Percentiles rank a stretch among this genome's conserved stretches.
phyloP scores from a whole-genome alignment of 2,113 vertebrate genomes.

The Dissostichus mawsoni region DNA sequence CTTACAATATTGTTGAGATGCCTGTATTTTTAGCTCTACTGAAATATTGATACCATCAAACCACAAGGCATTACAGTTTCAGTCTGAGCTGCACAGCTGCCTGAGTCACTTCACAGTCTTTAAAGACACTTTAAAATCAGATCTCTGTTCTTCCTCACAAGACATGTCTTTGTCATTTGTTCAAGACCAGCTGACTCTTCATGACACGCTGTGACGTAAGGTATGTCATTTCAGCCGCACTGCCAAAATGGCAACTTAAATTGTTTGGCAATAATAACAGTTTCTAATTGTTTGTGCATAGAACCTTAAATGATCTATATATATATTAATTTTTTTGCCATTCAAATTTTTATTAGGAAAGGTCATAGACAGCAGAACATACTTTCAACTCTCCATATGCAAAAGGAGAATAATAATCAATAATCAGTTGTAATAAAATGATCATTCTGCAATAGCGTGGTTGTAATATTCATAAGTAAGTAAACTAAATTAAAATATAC shows the following conservation, averaged over 20 bases:
- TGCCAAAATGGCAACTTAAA: not conserved
- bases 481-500: no score
- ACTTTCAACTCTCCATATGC: no score
- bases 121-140: slow-evolving; percentile 18
- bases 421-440: no score
- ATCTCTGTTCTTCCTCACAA: not conserved
- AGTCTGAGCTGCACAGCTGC: slow-evolving; percentile 16
- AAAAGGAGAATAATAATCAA: no score
- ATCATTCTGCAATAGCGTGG: no score
- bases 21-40: slow-evolving; percentile 59
- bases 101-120: not conserved
- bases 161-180: not conserved
- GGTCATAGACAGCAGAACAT: no score
- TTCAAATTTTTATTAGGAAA: no score
- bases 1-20: not conserved
- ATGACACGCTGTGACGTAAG: not conserved
- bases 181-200: not conserved
- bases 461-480: no score
- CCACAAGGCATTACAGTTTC: slow-evolving; percentile 53
- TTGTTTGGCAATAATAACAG: not conserved
- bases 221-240: not conserved
- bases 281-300: not conserved
- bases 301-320: not conserved
- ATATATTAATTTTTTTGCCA: no score
- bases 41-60: slow-evolving; percentile 62